Conservation (phyloP, 1,140 invertebrate species). For the Tetranychus urticae region DNA sequence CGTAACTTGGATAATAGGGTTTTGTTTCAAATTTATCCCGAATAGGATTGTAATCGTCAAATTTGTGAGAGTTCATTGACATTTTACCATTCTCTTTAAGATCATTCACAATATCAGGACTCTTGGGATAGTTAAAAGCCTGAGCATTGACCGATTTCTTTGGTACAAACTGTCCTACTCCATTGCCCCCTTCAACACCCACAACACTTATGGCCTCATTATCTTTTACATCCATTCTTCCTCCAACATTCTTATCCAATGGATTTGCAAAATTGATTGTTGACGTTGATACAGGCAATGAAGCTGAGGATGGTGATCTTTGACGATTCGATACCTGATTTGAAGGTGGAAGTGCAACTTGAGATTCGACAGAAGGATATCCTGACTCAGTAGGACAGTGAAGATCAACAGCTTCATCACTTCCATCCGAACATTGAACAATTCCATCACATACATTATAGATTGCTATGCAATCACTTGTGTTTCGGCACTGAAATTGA, state of each 20-base stretch:
- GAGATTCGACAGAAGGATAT: not conserved
- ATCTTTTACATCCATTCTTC: not conserved
- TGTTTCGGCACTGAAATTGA: conserved; percentile 61
- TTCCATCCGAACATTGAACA: conserved; percentile 61
- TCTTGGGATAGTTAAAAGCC: not conserved
- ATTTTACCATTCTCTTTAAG: too few species aligned
- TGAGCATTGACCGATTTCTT: not conserved
- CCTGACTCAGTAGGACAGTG: conserved; percentile 33
- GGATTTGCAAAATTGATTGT: not conserved
- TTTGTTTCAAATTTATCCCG: too few species aligned
- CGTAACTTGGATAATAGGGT: too few species aligned
- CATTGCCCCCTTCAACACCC: not conserved
- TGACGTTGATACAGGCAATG: too few species aligned
- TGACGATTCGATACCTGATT: too few species aligned
- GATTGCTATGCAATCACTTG: conserved; percentile 72
- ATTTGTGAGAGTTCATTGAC: too few species aligned
- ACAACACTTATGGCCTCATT: too few species aligned
- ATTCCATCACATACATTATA: conserved; percentile 90
- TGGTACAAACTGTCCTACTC: not conserved
- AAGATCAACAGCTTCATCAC: conserved; percentile 59
- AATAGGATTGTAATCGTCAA: too few species aligned
- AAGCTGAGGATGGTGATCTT: too few species aligned
- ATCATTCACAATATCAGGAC: not conserved
- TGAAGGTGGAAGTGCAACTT: too few species aligned
- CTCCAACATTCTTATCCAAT: not conserved